Percentiles rank a stretch among this genome's conserved stretches.
These are phyloP conservation scores for Hippoglossus hippoglossus DNA, from an alignment of 2,797 vertebrate species.

Conservation along the genomic window DNA sequence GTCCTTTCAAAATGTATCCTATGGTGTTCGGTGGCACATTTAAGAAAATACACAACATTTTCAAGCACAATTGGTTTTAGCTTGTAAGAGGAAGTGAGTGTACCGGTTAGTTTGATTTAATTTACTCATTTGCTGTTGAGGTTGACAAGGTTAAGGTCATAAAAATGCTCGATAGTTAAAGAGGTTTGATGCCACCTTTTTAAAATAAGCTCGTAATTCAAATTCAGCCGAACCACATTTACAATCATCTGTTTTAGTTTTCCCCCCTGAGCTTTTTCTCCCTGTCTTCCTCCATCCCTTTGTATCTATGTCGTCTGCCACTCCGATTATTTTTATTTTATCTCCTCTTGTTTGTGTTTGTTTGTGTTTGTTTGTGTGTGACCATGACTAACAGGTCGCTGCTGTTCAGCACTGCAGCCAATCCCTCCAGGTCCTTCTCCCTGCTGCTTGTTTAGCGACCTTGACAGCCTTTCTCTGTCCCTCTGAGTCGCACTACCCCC, in stretches of 20 bases:
- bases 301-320: conserved; percentile 52
- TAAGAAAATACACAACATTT: conserved; percentile 51
- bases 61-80: conserved; percentile 55
- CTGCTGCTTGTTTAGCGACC: conserved; percentile 79
- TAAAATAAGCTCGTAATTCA: conserved; percentile 4
- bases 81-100: conserved; percentile 37
- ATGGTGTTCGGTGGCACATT: conserved; percentile 40
- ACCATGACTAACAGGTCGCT: conserved; percentile 81
- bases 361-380: conserved; percentile 66
- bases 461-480: conserved; percentile 77
- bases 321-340: conserved; percentile 46
- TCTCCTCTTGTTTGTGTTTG: conserved; percentile 53
- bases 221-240: conserved; percentile 1
- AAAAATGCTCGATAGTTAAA: too few species aligned
- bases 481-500: conserved; percentile 64
- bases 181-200: too few species aligned
- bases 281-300: conserved; percentile 27
- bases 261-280: background rate
- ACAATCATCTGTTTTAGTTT: conserved; percentile 9
- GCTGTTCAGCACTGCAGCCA: conserved; percentile 74
- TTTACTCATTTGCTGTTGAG: too few species aligned
- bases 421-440: conserved; percentile 78
- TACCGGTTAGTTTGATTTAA: too few species aligned
- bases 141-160: too few species aligned
- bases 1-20: conserved; percentile 21